These are phyloP conservation scores for Dermolepida albohirtum DNA, from an alignment of 2,888 invertebrate genomes.

Conservation along the genomic window DNA sequence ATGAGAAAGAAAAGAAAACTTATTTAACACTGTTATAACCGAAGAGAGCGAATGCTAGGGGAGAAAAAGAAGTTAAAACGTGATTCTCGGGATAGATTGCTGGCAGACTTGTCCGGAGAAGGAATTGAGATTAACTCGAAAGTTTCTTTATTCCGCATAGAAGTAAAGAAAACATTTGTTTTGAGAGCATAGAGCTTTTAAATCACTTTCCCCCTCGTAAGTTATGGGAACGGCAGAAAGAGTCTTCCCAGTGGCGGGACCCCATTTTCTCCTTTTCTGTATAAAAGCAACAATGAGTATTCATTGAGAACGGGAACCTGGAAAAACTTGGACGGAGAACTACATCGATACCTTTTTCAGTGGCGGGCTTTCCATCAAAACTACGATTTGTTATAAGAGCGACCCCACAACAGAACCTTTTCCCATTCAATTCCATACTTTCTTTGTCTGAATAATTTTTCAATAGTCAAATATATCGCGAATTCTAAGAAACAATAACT, in stretches of 20 bases:
- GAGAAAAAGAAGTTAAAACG: constrained; percentile 16
- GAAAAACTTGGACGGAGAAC: constrained; percentile 11
- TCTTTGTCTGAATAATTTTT: constrained; percentile 24
- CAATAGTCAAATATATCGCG: constrained; percentile 21
- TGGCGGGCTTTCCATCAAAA: neutral
- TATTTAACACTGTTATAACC: constrained; percentile 2
- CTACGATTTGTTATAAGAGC: neutral
- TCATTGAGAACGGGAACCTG: constrained; percentile 11
- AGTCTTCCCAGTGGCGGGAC: constrained; percentile 1
- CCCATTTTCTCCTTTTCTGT: constrained; percentile 6
- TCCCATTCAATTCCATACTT: constrained; percentile 7
- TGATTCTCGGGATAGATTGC: constrained; percentile 19
- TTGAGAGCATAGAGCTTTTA: constrained; percentile 36
- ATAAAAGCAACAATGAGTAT: constrained; percentile 23
- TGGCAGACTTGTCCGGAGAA: constrained; percentile 17
- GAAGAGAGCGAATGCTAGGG: constrained; percentile 3
- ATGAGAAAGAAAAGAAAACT: constrained; percentile 18
- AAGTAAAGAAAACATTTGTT: constrained; percentile 41
- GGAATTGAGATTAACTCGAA: constrained; percentile 31
- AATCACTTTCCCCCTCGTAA: constrained; percentile 39
- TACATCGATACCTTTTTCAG: constrained; percentile 7
- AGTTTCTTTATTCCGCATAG: constrained; percentile 32
- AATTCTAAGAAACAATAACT: constrained; percentile 16
- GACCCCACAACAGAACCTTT: neutral
- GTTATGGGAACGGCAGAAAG: constrained; percentile 14